Conservation (phyloP, 1,140 invertebrate species). For the Diabrotica undecimpunctata region DNA sequence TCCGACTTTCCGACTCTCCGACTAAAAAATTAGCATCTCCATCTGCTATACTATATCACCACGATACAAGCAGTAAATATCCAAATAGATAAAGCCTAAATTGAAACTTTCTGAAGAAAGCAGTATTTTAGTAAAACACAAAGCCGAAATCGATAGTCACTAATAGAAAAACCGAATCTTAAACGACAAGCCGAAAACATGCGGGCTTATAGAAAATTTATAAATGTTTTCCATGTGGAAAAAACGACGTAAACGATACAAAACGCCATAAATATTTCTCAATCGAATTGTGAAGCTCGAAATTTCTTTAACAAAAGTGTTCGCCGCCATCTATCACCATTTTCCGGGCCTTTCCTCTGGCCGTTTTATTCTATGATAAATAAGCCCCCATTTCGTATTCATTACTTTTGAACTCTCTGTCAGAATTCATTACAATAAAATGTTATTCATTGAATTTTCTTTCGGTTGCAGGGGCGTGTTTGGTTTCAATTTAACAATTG, state of each 20-base stretch:
- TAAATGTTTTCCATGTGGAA: neutral
- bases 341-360: neutral
- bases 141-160: too few species aligned
- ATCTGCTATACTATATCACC: too few species aligned
- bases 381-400: neutral
- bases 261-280: neutral
- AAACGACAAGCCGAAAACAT: neutral
- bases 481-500: neutral
- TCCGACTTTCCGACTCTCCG: too few species aligned
- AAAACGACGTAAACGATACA: neutral
- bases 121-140: too few species aligned
- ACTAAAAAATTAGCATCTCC: too few species aligned
- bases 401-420: slow-evolving; percentile 2
- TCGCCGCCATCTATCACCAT: slow-evolving; percentile 1
- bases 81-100: too few species aligned
- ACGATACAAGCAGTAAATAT: too few species aligned
- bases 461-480: neutral
- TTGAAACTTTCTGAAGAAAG: too few species aligned
- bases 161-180: neutral
- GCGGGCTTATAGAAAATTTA: neutral
- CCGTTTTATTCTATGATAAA: slow-evolving; percentile 3
- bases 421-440: slow-evolving; percentile 3
- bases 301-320: slow-evolving; percentile 3
- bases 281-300: neutral
- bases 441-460: slow-evolving; percentile 3